Conservation (phyloP, 2,113 vertebrate genomes). For the Thunnus thynnus region DNA sequence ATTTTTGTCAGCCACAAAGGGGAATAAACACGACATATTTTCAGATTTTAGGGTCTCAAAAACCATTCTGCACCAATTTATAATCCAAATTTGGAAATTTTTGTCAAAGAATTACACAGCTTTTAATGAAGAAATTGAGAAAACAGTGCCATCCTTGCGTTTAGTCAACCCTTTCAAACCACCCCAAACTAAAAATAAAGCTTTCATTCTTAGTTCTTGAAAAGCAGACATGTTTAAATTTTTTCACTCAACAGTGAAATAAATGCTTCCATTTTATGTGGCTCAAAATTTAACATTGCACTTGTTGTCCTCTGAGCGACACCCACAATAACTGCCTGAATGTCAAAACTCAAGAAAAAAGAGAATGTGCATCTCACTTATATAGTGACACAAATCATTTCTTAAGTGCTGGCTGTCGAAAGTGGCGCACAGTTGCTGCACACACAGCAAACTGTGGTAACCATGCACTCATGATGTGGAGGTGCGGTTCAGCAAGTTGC, state of each 20-base stretch:
- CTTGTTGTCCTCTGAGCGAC: background rate
- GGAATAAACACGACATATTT: background rate
- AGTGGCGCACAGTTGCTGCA: constrained; percentile 32
- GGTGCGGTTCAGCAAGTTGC: constrained; percentile 35
- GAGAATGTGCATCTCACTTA: background rate
- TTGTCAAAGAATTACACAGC: no score
- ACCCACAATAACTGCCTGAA: background rate
- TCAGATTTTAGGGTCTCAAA: no score
- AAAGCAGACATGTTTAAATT: constrained; percentile 5
- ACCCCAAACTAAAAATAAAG: background rate
- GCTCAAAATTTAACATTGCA: no score
- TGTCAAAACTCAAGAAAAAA: background rate
- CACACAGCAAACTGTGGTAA: constrained; percentile 51
- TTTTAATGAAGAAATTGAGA: no score
- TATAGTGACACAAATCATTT: background rate
- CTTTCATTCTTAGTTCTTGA: background rate
- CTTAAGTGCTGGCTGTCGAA: constrained; percentile 33
- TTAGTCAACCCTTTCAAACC: no score
- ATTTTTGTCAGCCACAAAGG: background rate
- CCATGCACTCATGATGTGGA: constrained; percentile 37
- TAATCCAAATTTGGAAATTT: no score
- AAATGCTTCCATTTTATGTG: no score
- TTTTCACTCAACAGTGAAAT: no score
- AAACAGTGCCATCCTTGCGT: no score
- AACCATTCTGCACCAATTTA: no score